These are phyloP conservation scores for Euwallacea similis DNA, from an alignment of 1,140 invertebrate species.

Conservation along the genomic window DNA sequence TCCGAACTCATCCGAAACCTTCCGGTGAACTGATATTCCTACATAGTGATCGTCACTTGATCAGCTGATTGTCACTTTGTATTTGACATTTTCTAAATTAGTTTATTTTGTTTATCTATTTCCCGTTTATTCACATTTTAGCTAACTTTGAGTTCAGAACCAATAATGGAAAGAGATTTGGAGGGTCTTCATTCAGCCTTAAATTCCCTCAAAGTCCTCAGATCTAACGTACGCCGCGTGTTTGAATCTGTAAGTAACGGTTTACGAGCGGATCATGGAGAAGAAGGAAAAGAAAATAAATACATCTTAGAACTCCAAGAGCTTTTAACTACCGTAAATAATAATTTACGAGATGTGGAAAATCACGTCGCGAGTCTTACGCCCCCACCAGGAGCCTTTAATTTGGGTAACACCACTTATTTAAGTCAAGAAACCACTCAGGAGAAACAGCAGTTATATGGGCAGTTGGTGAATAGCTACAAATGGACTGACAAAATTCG, in stretches of 20 bases:
- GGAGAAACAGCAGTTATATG: conserved; percentile 83
- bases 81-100: too few relatives aligned
- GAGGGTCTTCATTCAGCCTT: conserved; percentile 75
- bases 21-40: too few relatives aligned
- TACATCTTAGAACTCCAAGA: conserved; percentile 81
- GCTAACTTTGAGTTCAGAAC: background rate
- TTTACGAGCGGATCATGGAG: conserved; percentile 71
- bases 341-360: conserved; percentile 78
- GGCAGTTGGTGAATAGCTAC: conserved; percentile 83
- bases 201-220: conserved; percentile 71
- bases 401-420: conserved; percentile 78
- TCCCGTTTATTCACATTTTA: too few relatives aligned
- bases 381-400: conserved; percentile 74
- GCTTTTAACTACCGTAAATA: conserved; percentile 71
- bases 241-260: conserved; percentile 81
- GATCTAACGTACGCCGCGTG: conserved; percentile 79
- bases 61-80: too few relatives aligned
- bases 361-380: conserved; percentile 70
- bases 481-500: conserved; percentile 90
- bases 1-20: too few relatives aligned
- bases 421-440: conserved; percentile 84
- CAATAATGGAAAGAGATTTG: conserved; percentile 55
- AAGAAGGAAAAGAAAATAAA: conserved; percentile 75
- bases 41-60: too few relatives aligned
- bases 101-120: too few relatives aligned